These are phyloP conservation scores for Pseudolycoriella hygida DNA, from an alignment of 2,888 invertebrate genomes.

Conservation along the genomic window DNA sequence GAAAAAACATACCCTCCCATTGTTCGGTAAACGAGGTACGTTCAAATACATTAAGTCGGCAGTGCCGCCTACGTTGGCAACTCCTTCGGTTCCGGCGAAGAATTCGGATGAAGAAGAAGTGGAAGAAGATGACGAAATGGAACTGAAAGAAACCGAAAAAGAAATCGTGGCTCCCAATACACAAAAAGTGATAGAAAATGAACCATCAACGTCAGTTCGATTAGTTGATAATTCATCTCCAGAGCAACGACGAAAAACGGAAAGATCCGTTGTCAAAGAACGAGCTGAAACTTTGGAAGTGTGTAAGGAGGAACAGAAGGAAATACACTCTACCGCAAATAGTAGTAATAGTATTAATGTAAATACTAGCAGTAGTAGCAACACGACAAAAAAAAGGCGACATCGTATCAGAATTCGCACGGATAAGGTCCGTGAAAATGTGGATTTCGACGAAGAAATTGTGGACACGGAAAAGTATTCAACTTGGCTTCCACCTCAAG, in stretches of 20 bases:
- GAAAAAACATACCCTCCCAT: conserved; percentile 21
- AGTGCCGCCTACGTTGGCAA: conserved; percentile 20
- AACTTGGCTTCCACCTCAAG: conserved; percentile 59
- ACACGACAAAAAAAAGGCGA: conserved; percentile 16
- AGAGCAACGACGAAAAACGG: too few relatives aligned
- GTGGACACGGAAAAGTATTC: conserved; percentile 43
- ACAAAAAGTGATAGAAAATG: not conserved
- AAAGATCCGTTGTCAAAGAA: too few relatives aligned
- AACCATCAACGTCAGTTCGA: not conserved
- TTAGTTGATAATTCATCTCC: not conserved
- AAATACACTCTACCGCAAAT: not conserved
- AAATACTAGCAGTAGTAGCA: conserved; percentile 7
- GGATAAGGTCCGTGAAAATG: conserved; percentile 20
- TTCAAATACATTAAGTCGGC: conserved; percentile 1
- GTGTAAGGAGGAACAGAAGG: not conserved
- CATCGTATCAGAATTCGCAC: conserved; percentile 20
- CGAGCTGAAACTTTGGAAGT: too few relatives aligned
- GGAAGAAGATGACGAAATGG: conserved; percentile 32
- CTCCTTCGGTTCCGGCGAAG: conserved; percentile 38
- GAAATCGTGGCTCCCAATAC: not conserved
- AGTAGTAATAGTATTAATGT: not conserved
- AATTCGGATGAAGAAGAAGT: conserved; percentile 27
- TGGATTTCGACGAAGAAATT: conserved; percentile 28
- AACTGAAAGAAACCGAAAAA: not conserved
- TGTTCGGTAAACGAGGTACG: conserved; percentile 28